Evolutionary conservation across 2,888 invertebrate species (phyloP).

Genomic region (Thymelicus acteon): DNA sequence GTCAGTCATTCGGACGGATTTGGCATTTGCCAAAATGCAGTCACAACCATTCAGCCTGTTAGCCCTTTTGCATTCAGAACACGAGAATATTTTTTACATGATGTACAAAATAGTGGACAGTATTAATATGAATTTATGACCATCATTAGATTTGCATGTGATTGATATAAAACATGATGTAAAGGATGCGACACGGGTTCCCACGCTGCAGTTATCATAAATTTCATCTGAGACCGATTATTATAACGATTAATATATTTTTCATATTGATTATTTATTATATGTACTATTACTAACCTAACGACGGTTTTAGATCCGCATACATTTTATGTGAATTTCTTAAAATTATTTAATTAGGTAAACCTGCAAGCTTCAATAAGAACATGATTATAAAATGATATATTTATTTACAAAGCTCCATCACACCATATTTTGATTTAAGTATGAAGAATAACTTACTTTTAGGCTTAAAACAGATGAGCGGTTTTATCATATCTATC

Average conservation of each 20-base stretch:
- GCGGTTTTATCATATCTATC: no score
- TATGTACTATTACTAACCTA: background rate
- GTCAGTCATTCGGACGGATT: constrained; percentile 58
- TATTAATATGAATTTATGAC: constrained; percentile 21
- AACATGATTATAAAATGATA: no score
- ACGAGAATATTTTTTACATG: constrained; percentile 10
- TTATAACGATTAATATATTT: constrained; percentile 1
- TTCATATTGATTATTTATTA: constrained; percentile 4
- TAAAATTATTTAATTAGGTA: no score
- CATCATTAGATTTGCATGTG: constrained; percentile 27
- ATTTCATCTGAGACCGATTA: constrained; percentile 1
- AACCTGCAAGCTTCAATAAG: no score
- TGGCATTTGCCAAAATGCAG: constrained; percentile 48
- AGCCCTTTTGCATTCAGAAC: constrained; percentile 11
- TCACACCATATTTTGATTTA: no score
- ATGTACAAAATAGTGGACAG: constrained; percentile 11
- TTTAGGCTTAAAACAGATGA: no score
- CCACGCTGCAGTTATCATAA: constrained; percentile 19
- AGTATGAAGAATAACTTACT: no score
- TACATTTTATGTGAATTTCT: background rate
- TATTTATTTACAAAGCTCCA: no score
- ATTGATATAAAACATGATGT: constrained; percentile 19
- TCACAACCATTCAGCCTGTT: constrained; percentile 25
- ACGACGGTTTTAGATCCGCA: background rate
- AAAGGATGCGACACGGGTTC: constrained; percentile 14